Evolutionary conservation across 1,140 invertebrate genomes (phyloP).

Genomic region (Drosophila neocordata): DNA sequence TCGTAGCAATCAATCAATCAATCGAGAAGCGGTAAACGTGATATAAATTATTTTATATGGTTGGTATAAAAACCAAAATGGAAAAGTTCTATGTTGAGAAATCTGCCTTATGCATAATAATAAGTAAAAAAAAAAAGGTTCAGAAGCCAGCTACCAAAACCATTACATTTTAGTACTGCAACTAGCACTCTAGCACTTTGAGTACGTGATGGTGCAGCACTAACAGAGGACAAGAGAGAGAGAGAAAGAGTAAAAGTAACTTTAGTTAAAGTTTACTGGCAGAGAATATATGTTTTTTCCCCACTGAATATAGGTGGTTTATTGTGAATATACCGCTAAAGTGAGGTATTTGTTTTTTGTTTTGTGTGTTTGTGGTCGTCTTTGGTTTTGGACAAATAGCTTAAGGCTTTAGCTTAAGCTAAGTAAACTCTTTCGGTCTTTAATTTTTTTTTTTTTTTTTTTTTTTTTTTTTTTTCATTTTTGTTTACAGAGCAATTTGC

Average conservation of each 20-base stretch:
- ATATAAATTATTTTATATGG: conserved; percentile 19
- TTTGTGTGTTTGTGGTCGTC: neutral
- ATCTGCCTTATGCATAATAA: conserved; percentile 8
- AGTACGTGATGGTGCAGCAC: neutral
- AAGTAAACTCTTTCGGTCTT: conserved; percentile 4
- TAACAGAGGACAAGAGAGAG: no score
- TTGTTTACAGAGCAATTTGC: neutral
- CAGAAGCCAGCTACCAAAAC: neutral
- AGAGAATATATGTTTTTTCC: no score
- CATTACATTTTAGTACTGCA: neutral
- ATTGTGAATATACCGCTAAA: conserved; percentile 5
- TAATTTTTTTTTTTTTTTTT: neutral
- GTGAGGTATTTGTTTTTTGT: neutral
- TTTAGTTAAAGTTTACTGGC: neutral
- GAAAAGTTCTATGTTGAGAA: neutral
- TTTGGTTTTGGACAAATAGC: neutral
- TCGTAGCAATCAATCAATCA: neutral
- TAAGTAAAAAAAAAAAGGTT: neutral
- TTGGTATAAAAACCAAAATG: neutral
- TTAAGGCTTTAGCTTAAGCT: conserved; percentile 7
- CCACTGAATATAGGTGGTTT: neutral
- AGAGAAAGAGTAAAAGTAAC: no score
- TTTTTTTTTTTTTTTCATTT: neutral
- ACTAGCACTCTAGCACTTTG: conserved; percentile 3
- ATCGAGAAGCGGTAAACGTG: neutral